These are phyloP conservation scores for Clamator glandarius DNA, from an alignment of 2,797 vertebrate species.

Conservation along the genomic window DNA sequence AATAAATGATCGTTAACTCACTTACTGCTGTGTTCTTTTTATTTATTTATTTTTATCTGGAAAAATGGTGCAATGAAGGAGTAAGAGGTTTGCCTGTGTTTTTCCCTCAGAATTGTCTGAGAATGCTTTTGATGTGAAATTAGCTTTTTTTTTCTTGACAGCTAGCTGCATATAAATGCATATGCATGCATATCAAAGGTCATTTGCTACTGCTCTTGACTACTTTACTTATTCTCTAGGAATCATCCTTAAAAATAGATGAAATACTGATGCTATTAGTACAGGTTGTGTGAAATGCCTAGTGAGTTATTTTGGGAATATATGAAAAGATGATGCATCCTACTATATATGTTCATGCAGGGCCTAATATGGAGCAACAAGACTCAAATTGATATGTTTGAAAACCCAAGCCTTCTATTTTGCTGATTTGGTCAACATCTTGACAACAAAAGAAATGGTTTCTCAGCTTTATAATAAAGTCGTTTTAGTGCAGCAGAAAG, in stretches of 20 bases:
- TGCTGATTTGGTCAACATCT: not conserved
- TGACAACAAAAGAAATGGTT: conserved; percentile 30
- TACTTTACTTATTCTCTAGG: not conserved
- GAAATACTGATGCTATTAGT: not conserved
- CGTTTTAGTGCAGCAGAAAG: not conserved
- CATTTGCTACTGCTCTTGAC: not conserved
- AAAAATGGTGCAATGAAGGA: not conserved
- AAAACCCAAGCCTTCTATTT: not conserved
- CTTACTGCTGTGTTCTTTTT: not conserved
- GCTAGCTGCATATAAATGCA: not conserved
- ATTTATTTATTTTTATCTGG: not conserved
- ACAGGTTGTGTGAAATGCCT: not conserved
- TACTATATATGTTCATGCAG: not conserved
- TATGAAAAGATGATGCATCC: not conserved
- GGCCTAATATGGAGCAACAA: not conserved
- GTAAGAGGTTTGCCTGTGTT: not conserved
- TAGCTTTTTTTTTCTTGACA: not conserved
- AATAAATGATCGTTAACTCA: not conserved
- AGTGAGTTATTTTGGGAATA: not conserved
- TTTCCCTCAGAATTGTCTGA: not conserved
- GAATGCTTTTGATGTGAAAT: not conserved
- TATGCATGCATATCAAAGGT: not conserved
- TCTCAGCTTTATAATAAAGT: not conserved
- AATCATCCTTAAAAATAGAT: not conserved
- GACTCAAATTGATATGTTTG: not conserved